These are phyloP conservation scores for Cactoblastis cactorum DNA, from an alignment of 2,888 invertebrate species.

Conservation along the genomic window DNA sequence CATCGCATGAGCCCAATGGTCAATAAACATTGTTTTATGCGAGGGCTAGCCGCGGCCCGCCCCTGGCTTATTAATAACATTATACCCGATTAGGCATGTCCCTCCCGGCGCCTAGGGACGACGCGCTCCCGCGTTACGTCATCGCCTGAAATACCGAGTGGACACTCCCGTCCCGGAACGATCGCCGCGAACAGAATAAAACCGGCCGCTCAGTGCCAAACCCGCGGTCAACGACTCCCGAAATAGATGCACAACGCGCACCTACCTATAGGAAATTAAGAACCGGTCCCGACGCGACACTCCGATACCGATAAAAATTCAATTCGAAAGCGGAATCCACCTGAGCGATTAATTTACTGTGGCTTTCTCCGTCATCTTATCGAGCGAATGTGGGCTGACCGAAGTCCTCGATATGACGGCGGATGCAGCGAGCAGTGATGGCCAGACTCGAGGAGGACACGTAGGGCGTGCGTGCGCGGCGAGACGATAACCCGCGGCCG, in stretches of 20 bases:
- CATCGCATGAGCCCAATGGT: constrained; percentile 43
- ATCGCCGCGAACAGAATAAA: constrained; percentile 45
- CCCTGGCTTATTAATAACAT: constrained; percentile 58
- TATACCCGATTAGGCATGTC: constrained; percentile 49
- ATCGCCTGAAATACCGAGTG: constrained; percentile 51
- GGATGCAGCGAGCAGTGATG: constrained; percentile 10
- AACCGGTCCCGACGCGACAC: constrained; percentile 67
- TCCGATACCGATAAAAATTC: constrained; percentile 60
- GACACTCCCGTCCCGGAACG: constrained; percentile 39
- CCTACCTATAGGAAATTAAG: constrained; percentile 64
- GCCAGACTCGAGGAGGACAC: constrained; percentile 18
- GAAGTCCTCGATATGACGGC: constrained; percentile 17
- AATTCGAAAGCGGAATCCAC: constrained; percentile 73
- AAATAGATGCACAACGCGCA: constrained; percentile 71
- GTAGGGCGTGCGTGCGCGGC: constrained; percentile 18
- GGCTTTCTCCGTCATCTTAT: constrained; percentile 58
- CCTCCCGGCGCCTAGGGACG: constrained; percentile 45
- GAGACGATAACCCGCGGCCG: constrained; percentile 26
- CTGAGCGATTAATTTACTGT: constrained; percentile 63
- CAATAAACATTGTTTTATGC: constrained; percentile 45
- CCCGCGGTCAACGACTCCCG: constrained; percentile 76
- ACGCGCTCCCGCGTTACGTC: constrained; percentile 47
- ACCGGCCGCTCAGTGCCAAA: constrained; percentile 57
- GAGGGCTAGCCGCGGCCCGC: constrained; percentile 49
- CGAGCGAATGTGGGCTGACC: constrained; percentile 26